Base-by-base conservation (phyloP, 2,797 vertebrate species). In the Anguilla marmorata region DNA sequence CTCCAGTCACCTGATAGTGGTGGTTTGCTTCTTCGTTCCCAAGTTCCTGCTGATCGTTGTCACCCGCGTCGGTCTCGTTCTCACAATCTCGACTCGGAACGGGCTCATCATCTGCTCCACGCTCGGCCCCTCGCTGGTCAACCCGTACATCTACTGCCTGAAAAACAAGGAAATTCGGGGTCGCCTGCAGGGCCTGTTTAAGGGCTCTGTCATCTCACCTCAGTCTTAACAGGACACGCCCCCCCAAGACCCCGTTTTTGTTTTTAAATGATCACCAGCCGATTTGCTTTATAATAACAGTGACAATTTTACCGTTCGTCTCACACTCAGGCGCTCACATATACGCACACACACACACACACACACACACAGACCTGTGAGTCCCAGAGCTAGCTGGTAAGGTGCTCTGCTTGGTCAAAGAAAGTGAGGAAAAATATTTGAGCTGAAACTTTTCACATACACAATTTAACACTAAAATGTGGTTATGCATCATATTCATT, bases 1-100 rank as follows among this genome's bases (percentile, higher is more conserved):
- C 66, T 3, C 83, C 0, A 82, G 72, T 83, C 88, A 88, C 58
- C 21, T 88, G 27, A 54, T 88, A 5, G 88, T 88, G 8, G 88
- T 86, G 6, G 56, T 27, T 30, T 83, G 85, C 19, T 86, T 60
- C 24, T 86, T 60, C 19, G 50, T 63, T 50, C 85, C 88, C 3
- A 52, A 66, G 45, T 52, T 88, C 63, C 0, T 86, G 60, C 19
- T 11, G 45, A 80, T 72, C 19, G 14, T 87, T 37, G 24, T 80
- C 2, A 79, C 86, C 9, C 72, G 74, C 2, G 11, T 79, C 19
- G 86, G 69, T 37, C 27, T 87, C 1, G 86, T 87, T 1, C 48
- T 87, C 24, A 87, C 86, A 14, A 3, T 87, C 3, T 30, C 86
- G 11, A 8, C 27, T 21, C 27, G 86, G 12, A 87, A 80, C 30